These are phyloP conservation scores for Myotis brandtii DNA, from an alignment of 2,113 vertebrate genomes.

Conservation along the genomic window DNA sequence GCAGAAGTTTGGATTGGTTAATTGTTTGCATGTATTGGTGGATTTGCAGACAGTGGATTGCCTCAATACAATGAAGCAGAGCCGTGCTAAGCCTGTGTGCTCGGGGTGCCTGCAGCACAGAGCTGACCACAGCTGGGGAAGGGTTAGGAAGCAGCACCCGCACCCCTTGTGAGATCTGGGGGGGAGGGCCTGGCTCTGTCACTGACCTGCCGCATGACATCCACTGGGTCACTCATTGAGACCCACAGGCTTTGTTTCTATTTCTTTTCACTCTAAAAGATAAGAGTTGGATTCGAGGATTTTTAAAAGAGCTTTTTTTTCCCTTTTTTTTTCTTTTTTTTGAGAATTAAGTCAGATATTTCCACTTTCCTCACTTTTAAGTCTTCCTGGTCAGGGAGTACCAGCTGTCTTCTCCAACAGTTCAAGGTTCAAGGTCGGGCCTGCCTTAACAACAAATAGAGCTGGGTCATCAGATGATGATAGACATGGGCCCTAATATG, in stretches of 20 bases:
- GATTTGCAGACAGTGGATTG: background rate
- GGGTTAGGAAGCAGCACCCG: too few relatives aligned
- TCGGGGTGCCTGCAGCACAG: accelerated
- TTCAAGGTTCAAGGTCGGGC: background rate
- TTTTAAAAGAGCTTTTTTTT: background rate
- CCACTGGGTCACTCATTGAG: background rate
- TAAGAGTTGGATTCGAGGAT: background rate
- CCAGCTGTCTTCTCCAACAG: background rate
- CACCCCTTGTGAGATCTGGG: too few relatives aligned
- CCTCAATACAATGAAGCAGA: accelerated
- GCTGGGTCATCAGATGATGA: background rate
- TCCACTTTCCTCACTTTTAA: background rate
- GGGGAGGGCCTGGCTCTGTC: background rate
- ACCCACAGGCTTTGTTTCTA: background rate
- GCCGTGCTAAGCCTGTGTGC: accelerated
- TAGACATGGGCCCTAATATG: background rate
- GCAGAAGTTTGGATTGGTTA: slow-evolving; percentile 67
- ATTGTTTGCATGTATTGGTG: background rate
- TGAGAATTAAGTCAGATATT: background rate
- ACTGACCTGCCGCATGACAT: background rate
- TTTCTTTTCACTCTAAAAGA: background rate
- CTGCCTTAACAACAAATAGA: background rate
- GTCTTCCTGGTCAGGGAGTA: background rate
- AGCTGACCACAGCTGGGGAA: background rate
- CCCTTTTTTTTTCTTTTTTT: background rate